phyloP scores from a whole-genome alignment of 92 coral and sea anemone species.

The Phenganax stokvisi region DNA sequence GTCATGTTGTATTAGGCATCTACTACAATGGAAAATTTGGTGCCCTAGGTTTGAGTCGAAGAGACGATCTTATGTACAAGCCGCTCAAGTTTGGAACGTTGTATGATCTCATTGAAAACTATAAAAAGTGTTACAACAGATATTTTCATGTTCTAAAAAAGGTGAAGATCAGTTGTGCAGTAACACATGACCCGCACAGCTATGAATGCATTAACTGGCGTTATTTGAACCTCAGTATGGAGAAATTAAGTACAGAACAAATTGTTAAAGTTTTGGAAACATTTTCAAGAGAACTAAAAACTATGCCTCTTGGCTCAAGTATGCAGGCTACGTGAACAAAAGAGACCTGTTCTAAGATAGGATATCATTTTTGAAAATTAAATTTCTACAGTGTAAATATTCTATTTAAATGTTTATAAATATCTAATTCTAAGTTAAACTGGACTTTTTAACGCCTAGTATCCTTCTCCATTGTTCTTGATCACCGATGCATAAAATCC shows the following conservation, averaged over 20 bases:
- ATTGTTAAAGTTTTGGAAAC: conserved; percentile 21
- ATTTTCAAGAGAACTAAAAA: conserved; percentile 25
- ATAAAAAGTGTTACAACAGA: conserved; percentile 34
- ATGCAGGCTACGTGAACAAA: neutral
- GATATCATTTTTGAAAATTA: neutral
- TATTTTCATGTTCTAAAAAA: conserved; percentile 86
- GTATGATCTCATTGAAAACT: conserved; percentile 26
- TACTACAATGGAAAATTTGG: conserved; percentile 75
- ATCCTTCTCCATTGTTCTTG: too few species aligned
- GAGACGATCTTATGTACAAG: conserved; percentile 96
- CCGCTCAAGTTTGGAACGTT: conserved; percentile 73
- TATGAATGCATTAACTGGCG: conserved; percentile 89
- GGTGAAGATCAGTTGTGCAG: conserved; percentile 74
- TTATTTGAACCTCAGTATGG: conserved; percentile 37
- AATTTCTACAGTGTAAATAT: neutral
- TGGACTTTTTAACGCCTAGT: too few species aligned
- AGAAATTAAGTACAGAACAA: conserved; percentile 28
- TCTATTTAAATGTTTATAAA: neutral
- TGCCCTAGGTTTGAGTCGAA: conserved; percentile 85
- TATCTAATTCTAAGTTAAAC: too few species aligned
- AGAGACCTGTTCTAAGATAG: conserved; percentile 6
- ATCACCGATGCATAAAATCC: too few species aligned
- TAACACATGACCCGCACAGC: conserved; percentile 95
- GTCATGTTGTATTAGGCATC: conserved; percentile 94
- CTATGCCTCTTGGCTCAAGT: conserved; percentile 3